A percentile compares a stretch with the other conserved stretches of the same genome.
phyloP scores from a whole-genome alignment of 2,888 invertebrate genomes.

The Andrena haemorrhoa region DNA sequence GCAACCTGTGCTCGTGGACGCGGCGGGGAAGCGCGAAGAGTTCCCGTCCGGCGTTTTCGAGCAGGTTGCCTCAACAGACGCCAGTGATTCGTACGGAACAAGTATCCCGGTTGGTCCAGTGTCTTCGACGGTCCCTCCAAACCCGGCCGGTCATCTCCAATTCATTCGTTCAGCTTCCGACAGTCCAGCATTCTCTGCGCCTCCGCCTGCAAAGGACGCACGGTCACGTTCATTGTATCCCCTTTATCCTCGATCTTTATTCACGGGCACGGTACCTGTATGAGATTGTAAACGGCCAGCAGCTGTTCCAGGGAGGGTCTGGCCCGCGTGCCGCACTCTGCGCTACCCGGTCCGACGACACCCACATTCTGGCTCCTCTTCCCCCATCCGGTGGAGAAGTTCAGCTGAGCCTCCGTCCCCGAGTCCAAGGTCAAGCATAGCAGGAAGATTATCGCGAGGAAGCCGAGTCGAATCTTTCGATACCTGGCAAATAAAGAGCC shows the following conservation, averaged over 20 bases:
- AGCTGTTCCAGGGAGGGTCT: conserved; percentile 73
- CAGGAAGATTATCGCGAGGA: conserved; percentile 61
- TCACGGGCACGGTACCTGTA: conserved; percentile 68
- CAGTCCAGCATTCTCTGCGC: conserved; percentile 75
- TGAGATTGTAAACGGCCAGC: conserved; percentile 72
- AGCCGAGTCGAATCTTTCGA: conserved; percentile 53
- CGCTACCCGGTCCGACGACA: conserved; percentile 21
- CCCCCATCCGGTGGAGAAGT: conserved; percentile 81
- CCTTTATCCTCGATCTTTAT: background rate
- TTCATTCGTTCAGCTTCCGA: conserved; percentile 69
- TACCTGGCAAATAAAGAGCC: conserved; percentile 53
- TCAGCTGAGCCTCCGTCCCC: conserved; percentile 74
- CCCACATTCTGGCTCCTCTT: conserved; percentile 73
- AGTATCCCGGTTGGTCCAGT: background rate
- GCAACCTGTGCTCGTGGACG: conserved; percentile 12
- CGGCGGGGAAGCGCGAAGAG: background rate
- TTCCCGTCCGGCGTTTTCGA: conserved; percentile 12
- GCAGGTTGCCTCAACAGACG: conserved; percentile 6
- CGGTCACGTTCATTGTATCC: background rate
- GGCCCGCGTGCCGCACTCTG: conserved; percentile 57
- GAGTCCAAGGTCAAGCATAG: conserved; percentile 59
- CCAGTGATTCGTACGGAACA: background rate
- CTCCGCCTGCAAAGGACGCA: conserved; percentile 69
- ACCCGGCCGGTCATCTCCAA: background rate
- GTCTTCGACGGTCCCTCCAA: conserved; percentile 11